phyloP scores from a whole-genome alignment of 1,140 invertebrate species.

The Vanessa tameamea region DNA sequence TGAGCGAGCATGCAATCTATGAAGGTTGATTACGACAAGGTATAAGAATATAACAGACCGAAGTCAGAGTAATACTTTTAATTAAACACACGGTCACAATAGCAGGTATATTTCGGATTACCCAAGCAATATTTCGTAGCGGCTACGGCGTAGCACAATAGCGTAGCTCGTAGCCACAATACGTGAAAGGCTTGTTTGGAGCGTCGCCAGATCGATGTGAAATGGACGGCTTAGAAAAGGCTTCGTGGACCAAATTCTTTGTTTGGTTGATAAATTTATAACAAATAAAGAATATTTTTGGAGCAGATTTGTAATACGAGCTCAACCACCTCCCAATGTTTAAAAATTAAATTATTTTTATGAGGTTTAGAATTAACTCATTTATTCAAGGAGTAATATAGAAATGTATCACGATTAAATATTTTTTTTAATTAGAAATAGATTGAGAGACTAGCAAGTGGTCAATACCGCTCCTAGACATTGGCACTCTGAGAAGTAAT shows the following conservation, averaged over 20 bases:
- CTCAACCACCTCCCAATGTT: neutral
- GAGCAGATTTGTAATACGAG: neutral
- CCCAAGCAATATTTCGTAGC: slow-evolving; percentile 54
- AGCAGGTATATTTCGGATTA: slow-evolving; percentile 25
- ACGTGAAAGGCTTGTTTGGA: slow-evolving; percentile 47
- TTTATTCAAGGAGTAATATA: too few relatives aligned
- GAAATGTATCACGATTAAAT: too few relatives aligned
- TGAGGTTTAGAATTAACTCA: too few relatives aligned
- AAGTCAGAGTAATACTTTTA: slow-evolving; percentile 1
- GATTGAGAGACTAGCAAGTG: too few relatives aligned
- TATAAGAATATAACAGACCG: neutral
- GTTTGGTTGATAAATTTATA: slow-evolving; percentile 12
- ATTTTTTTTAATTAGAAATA: too few relatives aligned
- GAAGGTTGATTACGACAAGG: neutral
- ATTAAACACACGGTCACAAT: slow-evolving; percentile 15
- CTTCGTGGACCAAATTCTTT: slow-evolving; percentile 16
- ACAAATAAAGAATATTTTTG: slow-evolving; percentile 3
- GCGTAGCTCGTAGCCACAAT: slow-evolving; percentile 38
- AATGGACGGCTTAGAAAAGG: slow-evolving; percentile 12
- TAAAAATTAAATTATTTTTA: too few relatives aligned
- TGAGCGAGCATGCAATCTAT: too few relatives aligned
- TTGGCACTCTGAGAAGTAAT: too few relatives aligned
- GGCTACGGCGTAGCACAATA: slow-evolving; percentile 46
- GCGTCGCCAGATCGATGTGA: slow-evolving; percentile 43
- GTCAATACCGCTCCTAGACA: too few relatives aligned